Evolutionary conservation across 2,797 vertebrate species (phyloP).

Genomic region (Enteromius thamalakanensis): DNA sequence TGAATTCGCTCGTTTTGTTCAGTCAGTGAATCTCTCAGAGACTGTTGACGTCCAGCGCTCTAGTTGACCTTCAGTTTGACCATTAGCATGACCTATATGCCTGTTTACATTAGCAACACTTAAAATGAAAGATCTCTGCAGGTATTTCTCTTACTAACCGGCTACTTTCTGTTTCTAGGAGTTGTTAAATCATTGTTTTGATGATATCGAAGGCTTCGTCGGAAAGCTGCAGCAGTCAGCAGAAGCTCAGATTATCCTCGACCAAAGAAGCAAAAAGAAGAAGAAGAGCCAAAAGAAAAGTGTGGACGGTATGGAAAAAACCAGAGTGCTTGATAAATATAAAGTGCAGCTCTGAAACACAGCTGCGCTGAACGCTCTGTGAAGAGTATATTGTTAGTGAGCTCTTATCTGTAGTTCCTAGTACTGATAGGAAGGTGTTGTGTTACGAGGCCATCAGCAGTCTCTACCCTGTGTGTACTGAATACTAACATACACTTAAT

Average conservation of each 20-base stretch:
- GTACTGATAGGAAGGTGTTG: slow-evolving; percentile 6
- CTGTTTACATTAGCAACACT: neutral
- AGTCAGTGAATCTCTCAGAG: neutral
- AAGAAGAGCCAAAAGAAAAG: slow-evolving; percentile 80
- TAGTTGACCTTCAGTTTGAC: slow-evolving; percentile 15
- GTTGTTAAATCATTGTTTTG: slow-evolving; percentile 90
- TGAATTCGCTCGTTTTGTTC: neutral
- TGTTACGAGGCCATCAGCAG: neutral
- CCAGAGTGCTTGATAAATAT: neutral
- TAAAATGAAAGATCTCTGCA: neutral
- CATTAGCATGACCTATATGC: neutral
- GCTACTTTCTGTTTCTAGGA: slow-evolving; percentile 68
- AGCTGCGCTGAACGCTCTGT: neutral
- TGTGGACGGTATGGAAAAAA: slow-evolving; percentile 73
- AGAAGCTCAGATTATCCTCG: slow-evolving; percentile 81
- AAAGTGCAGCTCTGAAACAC: neutral
- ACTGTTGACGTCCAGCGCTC: neutral
- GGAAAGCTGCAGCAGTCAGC: slow-evolving; percentile 84
- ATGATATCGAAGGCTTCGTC: slow-evolving; percentile 88
- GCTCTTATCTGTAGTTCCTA: slow-evolving; percentile 16
- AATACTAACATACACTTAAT: neutral
- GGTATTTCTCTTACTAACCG: neutral
- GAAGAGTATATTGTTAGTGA: neutral
- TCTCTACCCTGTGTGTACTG: neutral
- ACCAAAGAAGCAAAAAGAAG: slow-evolving; percentile 82